These are phyloP conservation scores for Epinephelus awoara DNA, from an alignment of 2,797 vertebrate genomes.

Conservation along the genomic window DNA sequence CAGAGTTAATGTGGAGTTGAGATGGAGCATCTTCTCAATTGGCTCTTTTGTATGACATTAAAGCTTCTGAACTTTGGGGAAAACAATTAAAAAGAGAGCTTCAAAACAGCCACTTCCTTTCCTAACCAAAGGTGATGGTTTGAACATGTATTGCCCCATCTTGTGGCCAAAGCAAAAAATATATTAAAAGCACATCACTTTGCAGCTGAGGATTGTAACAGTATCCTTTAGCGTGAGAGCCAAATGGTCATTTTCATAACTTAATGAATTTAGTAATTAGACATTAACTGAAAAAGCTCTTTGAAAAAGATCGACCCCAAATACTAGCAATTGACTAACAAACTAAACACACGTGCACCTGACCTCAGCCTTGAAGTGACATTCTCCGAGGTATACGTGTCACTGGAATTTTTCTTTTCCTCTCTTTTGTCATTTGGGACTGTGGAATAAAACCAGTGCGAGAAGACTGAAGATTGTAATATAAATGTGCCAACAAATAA, in stretches of 20 bases:
- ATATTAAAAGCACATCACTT: slow-evolving; percentile 51
- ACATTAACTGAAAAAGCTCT: not conserved
- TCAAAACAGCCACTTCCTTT: slow-evolving; percentile 28
- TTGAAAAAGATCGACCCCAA: not conserved
- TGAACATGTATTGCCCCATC: slow-evolving; percentile 60
- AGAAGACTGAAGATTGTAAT: slow-evolving; percentile 90
- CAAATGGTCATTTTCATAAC: slow-evolving; percentile 21
- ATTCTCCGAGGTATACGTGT: slow-evolving; percentile 72
- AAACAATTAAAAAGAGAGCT: slow-evolving; percentile 7
- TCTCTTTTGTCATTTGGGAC: slow-evolving; percentile 82
- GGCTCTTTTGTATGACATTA: slow-evolving; percentile 3
- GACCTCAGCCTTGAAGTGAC: slow-evolving; percentile 74
- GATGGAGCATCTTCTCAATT: not conserved
- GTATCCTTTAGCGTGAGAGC: slow-evolving; percentile 19
- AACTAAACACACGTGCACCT: slow-evolving; percentile 50
- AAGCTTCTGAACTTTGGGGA: slow-evolving; percentile 4
- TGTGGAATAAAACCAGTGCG: slow-evolving; percentile 85
- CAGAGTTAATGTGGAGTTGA: not conserved
- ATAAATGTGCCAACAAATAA: slow-evolving; percentile 92
- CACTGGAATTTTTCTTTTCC: slow-evolving; percentile 80
- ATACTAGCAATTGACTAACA: slow-evolving; percentile 43
- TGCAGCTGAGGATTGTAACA: slow-evolving; percentile 45
- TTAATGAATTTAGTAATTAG: slow-evolving; percentile 12
- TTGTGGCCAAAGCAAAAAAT: slow-evolving; percentile 62
- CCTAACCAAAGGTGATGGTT: slow-evolving; percentile 43